Base-by-base conservation (phyloP, 2,888 invertebrate species). In the Ecliptopera silaceata region DNA sequence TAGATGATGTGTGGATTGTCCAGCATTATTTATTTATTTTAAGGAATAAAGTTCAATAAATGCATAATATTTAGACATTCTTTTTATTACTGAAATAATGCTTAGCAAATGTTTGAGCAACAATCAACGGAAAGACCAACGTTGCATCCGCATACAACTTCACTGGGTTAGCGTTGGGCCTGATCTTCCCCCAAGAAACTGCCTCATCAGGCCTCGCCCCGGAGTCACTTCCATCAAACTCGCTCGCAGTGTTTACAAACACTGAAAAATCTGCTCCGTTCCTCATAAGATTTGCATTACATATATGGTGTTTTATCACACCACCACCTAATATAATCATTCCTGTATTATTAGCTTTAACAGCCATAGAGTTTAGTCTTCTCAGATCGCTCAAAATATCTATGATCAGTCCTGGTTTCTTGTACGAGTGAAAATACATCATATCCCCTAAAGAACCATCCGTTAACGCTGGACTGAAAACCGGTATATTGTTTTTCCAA, bases 121-220 rank as follows among this genome's bases (percentile, higher is more conserved):
- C 98, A 57, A 99, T 90, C 50, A 99, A 86, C 0, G 99, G 99
- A 82, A 99, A 97, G 1, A 99, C 94, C 43, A 99, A 91, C 32
- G 96, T 96, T 2, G 98, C 99, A 84, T 99, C 99, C 0, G 96
- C 97, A 90, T 96, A 97, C 15, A 98, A 93, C 88, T 99, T 99
- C 0, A 99, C 97, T 0, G 99, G 97, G 20, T 92, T 94, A 0
- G 98, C 97, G 61, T 95, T 95, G 63, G 94, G 94, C 74, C 94
- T 95, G 57, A 99, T 98, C 91, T 99, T 99, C 0, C 99, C 99
- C 99, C 99, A 99, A 2, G 99, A 99, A 1, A 99, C 94, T 0
- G 99, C 99, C 88, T 99, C 99, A 90, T 99, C 99, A 0, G 99
- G 99, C 55, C 97, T 92, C 0, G 99, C 99, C 0, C 99, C 99